Base-by-base conservation (phyloP, 1,140 invertebrate species). In the Drosophila littoralis region DNA sequence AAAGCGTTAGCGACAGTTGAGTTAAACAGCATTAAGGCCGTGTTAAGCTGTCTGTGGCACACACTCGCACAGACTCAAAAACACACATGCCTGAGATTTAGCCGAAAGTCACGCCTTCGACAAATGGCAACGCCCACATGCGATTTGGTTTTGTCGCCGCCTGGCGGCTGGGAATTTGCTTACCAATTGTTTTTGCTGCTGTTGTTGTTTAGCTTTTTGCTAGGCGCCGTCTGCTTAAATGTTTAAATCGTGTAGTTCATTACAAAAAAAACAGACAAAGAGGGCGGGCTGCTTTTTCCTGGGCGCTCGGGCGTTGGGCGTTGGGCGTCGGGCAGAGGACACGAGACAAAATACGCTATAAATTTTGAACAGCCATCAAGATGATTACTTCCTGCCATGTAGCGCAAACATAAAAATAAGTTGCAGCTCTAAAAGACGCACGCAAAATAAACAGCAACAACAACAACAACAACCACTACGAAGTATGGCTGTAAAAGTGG, bases 311-410 rank as follows among this genome's bases (percentile, higher is more conserved):
- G 22, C 22, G 22, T 5, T 22, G 22, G 0, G 22, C 22, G 22
- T 28, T 28, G 22, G 22, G 22, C 22, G 22, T 28, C 5, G 3
- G 22, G 22, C 22, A 28, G 17, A 48, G 45, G 45, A 48, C 46
- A 48, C 5, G 42, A 68, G 64, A 70, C 50, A 66, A 68, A 79
- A 75, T 81, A 65, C 75, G 77, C 85, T 84, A 89, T 89, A 89
- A 89, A 89, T 89, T 89, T 90, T 69, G 57, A 89, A 89, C 81
- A 89, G 84, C 84, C 84, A 89, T 89, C 84, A 89, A 81, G 81
- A 81, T 89, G 84, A 89, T 89, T 89, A 89, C 84, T 89, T 89
- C 84, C 84, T 89, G 85, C 85, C 85, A 89, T 79, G 77, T 72
- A 72, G 74, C 74, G 81, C 74, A 76, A 76, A 84, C 84, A 89